These are phyloP conservation scores for Lucinisca nassula DNA, from an alignment of 2,888 invertebrate species.

Conservation along the genomic window DNA sequence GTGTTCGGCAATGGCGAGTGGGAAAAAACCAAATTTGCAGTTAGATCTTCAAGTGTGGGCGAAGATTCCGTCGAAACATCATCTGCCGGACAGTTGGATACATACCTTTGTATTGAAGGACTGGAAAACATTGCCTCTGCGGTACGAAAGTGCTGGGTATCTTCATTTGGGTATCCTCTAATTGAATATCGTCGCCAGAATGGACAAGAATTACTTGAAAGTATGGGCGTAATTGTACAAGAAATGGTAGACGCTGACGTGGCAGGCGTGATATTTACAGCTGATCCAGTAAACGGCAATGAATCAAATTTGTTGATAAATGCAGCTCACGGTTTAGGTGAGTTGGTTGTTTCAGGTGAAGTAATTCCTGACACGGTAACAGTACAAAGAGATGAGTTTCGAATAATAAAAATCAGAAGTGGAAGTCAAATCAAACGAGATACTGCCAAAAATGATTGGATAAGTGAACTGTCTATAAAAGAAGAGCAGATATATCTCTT, in stretches of 20 bases:
- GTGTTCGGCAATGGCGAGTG: background rate
- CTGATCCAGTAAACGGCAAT: constrained; percentile 16
- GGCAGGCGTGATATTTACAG: constrained; percentile 33
- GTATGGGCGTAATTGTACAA: constrained; percentile 27
- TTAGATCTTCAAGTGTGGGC: constrained; percentile 22
- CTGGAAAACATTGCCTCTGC: background rate
- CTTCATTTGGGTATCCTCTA: background rate
- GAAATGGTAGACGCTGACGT: constrained; percentile 29
- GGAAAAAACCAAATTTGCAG: background rate
- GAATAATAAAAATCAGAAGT: no score
- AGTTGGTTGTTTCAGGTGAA: constrained; percentile 25
- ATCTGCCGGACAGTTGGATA: constrained; percentile 17
- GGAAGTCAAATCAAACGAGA: no score
- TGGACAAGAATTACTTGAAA: constrained; percentile 16
- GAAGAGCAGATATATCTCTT: background rate
- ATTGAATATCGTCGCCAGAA: constrained; percentile 26
- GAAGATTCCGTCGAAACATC: constrained; percentile 13
- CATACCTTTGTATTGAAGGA: background rate
- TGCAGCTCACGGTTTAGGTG: constrained; percentile 24
- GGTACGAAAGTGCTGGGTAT: background rate
- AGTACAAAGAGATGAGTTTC: background rate
- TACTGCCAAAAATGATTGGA: no score
- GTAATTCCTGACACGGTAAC: background rate
- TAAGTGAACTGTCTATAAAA: background rate
- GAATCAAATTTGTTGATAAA: constrained; percentile 21